Conservation (phyloP, 2,888 invertebrate genomes). For the Hydropsyche betteni region DNA sequence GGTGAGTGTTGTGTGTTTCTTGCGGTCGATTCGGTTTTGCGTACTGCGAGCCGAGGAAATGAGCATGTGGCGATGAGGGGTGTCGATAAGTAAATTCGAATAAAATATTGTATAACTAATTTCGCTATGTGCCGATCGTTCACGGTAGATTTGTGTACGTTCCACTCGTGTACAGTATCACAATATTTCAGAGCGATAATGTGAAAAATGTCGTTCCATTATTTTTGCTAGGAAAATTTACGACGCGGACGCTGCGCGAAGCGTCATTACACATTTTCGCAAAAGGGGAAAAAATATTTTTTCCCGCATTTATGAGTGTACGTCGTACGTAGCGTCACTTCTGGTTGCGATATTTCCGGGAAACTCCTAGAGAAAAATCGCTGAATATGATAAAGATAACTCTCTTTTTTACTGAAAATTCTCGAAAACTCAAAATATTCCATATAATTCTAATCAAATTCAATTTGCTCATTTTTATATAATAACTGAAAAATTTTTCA, state of each 20-base stretch:
- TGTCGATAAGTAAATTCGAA: not conserved
- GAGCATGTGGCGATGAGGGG: not conserved
- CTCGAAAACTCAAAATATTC: not conserved
- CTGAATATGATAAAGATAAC: too few relatives aligned
- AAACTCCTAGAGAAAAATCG: slow-evolving; percentile 22
- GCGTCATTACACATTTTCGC: slow-evolving; percentile 37
- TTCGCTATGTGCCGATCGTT: too few relatives aligned
- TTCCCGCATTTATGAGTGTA: too few relatives aligned
- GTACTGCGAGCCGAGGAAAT: too few relatives aligned
- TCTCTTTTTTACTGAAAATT: too few relatives aligned
- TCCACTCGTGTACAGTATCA: not conserved
- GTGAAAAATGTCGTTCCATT: slow-evolving; percentile 36
- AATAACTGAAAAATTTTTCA: slow-evolving; percentile 4
- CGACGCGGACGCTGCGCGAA: slow-evolving; percentile 21
- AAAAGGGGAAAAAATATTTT: slow-evolving; percentile 24
- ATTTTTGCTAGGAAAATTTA: slow-evolving; percentile 32
- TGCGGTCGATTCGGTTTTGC: too few relatives aligned
- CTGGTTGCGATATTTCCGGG: slow-evolving; percentile 18
- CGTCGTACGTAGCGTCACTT: slow-evolving; percentile 33
- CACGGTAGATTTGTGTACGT: not conserved
- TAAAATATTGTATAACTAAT: too few relatives aligned
- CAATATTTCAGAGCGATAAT: slow-evolving; percentile 34
- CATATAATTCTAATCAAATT: too few relatives aligned
- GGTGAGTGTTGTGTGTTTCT: too few relatives aligned
- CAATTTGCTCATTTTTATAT: too few relatives aligned